Base-by-base conservation (phyloP, 2,888 invertebrate species). In the Teinopalpus imperialis region DNA sequence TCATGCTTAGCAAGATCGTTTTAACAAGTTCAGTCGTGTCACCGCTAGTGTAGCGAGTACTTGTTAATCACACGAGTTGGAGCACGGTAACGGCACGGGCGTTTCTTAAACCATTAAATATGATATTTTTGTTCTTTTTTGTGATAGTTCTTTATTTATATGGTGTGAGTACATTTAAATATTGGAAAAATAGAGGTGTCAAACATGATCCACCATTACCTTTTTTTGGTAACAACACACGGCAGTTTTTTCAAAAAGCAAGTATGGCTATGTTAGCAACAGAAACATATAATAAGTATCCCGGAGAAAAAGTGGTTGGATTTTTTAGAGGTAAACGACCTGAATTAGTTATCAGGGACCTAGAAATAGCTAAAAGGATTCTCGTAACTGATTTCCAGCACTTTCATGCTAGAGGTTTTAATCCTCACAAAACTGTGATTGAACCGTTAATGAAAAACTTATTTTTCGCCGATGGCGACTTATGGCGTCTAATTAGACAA, bases 401-500 rank as follows among this genome's bases (percentile, higher is more conserved):
- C 51, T 86, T 86, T 49, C 57, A 79, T 50, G 65, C 74, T 5
- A 72, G 85, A 67, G 83, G 82, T 2, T 49, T 85, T 3, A 64
- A 16, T 16, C 14, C 76, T 0, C 72, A 83, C 36, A 78, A 73
- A 52, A 76, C 61, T 18, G 74, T 74, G 1, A 63, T 76, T 2
- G 85, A 87, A 54, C 85, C 82, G 0, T 56, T 87, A 42, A 21
- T 83, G 24, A 76, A 67, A 53, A 87, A 86, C 53, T 56, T 87
- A 40, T 86, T 86, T 49, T 78, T 81, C 43, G 78, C 75, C 30
- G 86, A 85, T 40, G 85, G 86, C 3, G 86, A 86, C 46, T 52
- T 75, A 27, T 87, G 87, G 87, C 70, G 68, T n/a, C 61, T 83
- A 34, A 65, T 85, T n/a, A 66, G 87, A 49, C 79, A 83, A 36